These are phyloP conservation scores for Ruditapes philippinarum DNA, from an alignment of 1,140 invertebrate species.

Conservation along the genomic window DNA sequence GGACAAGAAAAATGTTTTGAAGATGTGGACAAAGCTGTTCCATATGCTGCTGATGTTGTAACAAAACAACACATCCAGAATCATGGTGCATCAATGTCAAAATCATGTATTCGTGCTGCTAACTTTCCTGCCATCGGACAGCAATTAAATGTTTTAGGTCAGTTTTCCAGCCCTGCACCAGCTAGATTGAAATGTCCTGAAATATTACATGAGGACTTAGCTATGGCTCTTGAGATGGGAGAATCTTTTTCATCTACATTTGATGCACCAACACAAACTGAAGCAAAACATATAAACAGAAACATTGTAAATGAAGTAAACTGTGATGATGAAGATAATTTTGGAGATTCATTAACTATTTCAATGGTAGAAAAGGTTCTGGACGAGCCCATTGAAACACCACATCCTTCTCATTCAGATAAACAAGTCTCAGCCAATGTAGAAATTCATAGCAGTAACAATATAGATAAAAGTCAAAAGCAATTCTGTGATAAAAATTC, in stretches of 20 bases:
- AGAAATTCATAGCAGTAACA: neutral
- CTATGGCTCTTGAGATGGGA: slow-evolving; percentile 65
- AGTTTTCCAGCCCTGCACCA: slow-evolving; percentile 45
- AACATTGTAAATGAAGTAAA: neutral
- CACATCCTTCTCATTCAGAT: neutral
- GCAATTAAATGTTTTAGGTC: slow-evolving; percentile 34
- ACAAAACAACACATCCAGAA: neutral
- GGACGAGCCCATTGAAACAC: slow-evolving; percentile 14
- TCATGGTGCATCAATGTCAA: neutral
- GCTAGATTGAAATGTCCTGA: neutral
- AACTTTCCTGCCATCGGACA: neutral
- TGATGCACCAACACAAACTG: slow-evolving; percentile 9
- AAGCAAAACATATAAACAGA: neutral
- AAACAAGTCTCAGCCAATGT: neutral
- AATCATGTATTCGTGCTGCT: neutral
- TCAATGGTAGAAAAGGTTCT: slow-evolving; percentile 78
- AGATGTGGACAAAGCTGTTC: slow-evolving; percentile 1
- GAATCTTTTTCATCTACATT: slow-evolving; percentile 67
- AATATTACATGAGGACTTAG: slow-evolving; percentile 67
- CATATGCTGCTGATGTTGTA: neutral
- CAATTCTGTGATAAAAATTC: slow-evolving; percentile 5
- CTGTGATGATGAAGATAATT: slow-evolving; percentile 1
- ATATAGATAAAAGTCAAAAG: neutral
- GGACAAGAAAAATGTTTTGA: slow-evolving; percentile 73
- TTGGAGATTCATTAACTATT: slow-evolving; percentile 76